Conservation (phyloP, 2,797 vertebrate genomes). For the Phataginus tetradactyla region DNA sequence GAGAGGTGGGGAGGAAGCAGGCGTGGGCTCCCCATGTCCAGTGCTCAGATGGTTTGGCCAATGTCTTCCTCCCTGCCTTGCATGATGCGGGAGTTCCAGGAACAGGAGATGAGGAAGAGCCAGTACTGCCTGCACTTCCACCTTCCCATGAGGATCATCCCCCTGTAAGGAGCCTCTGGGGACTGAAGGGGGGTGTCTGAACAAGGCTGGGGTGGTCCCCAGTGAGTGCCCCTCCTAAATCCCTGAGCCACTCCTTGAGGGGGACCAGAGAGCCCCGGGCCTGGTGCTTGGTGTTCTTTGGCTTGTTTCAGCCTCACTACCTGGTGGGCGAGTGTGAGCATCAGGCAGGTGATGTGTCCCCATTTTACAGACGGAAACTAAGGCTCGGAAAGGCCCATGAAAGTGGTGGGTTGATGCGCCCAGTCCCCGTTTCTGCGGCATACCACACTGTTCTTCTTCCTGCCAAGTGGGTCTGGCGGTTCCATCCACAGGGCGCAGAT, state of each 20-base stretch:
- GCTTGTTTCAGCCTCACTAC: neutral
- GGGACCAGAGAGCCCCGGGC: neutral
- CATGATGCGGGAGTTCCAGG: slow-evolving; percentile 72
- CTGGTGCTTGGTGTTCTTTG: neutral
- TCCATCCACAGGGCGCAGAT: neutral
- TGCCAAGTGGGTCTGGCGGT: neutral
- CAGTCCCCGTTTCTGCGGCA: neutral
- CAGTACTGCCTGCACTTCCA: slow-evolving; percentile 67
- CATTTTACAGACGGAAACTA: neutral
- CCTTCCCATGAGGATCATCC: slow-evolving; percentile 59
- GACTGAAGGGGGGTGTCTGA: rapidly evolving
- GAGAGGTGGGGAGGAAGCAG: neutral
- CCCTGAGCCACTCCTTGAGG: neutral
- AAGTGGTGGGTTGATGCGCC: neutral
- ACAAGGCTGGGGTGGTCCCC: neutral
- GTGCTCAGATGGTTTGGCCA: neutral
- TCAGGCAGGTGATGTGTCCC: neutral
- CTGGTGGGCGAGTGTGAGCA: neutral
- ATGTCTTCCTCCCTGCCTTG: neutral
- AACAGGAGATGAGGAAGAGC: slow-evolving; percentile 69
- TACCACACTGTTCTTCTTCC: neutral
- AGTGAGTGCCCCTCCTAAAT: neutral
- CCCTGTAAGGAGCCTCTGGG: slow-evolving; percentile 63
- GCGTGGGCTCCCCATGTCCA: neutral
- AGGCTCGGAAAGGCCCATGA: neutral